These are phyloP conservation scores for Heliconius melpomene DNA, from an alignment of 1,140 invertebrate genomes.

Conservation along the genomic window DNA sequence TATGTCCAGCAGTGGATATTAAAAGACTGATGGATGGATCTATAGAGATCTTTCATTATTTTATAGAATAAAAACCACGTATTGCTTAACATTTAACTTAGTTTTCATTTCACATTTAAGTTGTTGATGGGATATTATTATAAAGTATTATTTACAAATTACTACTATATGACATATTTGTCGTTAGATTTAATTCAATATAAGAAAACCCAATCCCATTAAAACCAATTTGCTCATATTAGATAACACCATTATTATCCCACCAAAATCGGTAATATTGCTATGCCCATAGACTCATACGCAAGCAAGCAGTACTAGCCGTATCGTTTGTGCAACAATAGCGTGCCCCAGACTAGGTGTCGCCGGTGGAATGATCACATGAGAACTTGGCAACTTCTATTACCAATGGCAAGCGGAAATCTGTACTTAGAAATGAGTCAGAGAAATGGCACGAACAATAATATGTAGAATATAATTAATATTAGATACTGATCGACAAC, in stretches of 20 bases:
- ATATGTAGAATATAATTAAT: constrained; percentile 17
- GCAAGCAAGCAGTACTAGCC: constrained; percentile 43
- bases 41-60: no score
- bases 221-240: neutral
- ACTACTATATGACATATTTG: no score
- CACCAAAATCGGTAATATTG: neutral
- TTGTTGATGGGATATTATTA: no score
- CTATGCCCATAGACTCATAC: constrained; percentile 30
- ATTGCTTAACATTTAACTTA: no score
- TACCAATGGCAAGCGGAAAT: constrained; percentile 35
- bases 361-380: constrained; percentile 63
- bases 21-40: no score
- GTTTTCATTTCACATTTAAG: no score
- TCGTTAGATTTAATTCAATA: neutral
- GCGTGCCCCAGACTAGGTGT: constrained; percentile 61
- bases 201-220: neutral
- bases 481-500: neutral
- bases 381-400: constrained; percentile 54
- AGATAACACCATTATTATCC: neutral
- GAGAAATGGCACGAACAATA: constrained; percentile 9
- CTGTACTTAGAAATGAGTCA: constrained; percentile 34
- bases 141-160: no score
- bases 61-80: no score
- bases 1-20: no score
- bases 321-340: constrained; percentile 60